Evolutionary conservation across 1,140 invertebrate species (phyloP).

Genomic region (Rhyzopertha dominica): DNA sequence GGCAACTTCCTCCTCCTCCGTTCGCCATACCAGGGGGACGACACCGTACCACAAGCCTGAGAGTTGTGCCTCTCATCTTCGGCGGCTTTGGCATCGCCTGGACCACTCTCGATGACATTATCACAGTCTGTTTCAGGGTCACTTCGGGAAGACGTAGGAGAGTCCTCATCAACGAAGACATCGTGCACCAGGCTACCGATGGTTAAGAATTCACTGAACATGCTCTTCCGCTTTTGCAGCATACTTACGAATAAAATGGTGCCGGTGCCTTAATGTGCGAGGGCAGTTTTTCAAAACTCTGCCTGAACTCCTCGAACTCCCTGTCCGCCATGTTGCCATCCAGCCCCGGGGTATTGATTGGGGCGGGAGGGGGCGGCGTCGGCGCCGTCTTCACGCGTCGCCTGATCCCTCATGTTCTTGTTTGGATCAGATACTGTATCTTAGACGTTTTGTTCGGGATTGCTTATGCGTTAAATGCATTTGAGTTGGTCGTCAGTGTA

Average conservation of each 20-base stretch:
- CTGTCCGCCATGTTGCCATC: slow-evolving; percentile 75
- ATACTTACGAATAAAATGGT: slow-evolving; percentile 65
- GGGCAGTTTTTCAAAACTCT: slow-evolving; percentile 73
- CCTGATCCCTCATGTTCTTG: neutral
- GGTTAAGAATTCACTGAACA: too few species aligned
- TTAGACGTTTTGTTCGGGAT: slow-evolving; percentile 3
- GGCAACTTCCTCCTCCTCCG: slow-evolving; percentile 73
- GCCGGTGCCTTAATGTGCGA: slow-evolving; percentile 70
- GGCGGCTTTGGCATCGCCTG: slow-evolving; percentile 17
- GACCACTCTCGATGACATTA: too few species aligned
- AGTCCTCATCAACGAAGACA: slow-evolving; percentile 70
- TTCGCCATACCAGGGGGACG: slow-evolving; percentile 49
- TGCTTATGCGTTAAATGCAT: slow-evolving; percentile 14
- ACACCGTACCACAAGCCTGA: slow-evolving; percentile 25
- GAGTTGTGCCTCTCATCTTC: slow-evolving; percentile 17
- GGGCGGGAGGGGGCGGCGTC: slow-evolving; percentile 8
- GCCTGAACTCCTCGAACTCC: slow-evolving; percentile 87
- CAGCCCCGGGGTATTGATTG: slow-evolving; percentile 37
- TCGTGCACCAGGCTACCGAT: slow-evolving; percentile 71
- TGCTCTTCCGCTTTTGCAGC: too few species aligned
- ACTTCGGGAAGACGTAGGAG: slow-evolving; percentile 68
- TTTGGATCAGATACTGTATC: neutral
- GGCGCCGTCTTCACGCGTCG: slow-evolving; percentile 6
- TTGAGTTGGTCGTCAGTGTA: too few species aligned
- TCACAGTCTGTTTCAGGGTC: slow-evolving; percentile 49